Evolutionary conservation across 2,888 invertebrate genomes (phyloP).

Genomic region (Dynastes tityus): DNA sequence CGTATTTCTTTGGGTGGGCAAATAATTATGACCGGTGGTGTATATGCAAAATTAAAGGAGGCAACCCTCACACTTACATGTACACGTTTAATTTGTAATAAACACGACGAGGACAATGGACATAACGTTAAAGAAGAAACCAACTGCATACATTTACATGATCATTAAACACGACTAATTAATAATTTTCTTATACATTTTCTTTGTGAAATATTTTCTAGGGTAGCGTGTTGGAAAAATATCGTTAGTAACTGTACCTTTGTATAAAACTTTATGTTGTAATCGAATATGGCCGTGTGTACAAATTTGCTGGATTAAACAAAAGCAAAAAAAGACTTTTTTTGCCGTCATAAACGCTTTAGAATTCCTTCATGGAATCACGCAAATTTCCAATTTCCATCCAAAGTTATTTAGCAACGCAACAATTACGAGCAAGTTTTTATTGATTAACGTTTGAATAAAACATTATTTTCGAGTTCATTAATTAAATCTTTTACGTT

Average conservation of each 20-base stretch:
- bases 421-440: conserved; percentile 8
- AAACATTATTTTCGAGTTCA: background rate
- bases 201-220: too few species aligned
- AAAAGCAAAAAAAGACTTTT: background rate
- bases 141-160: background rate
- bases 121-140: too few species aligned
- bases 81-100: too few species aligned
- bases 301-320: background rate
- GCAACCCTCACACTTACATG: too few species aligned
- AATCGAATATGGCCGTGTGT: background rate
- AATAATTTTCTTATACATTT: background rate
- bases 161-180: background rate
- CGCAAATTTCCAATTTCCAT: conserved; percentile 10
- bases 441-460: conserved; percentile 5
- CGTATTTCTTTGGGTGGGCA: too few species aligned
- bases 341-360: background rate
- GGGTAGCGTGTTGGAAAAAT: too few species aligned
- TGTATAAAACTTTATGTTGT: too few species aligned
- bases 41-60: too few species aligned
- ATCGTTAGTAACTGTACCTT: too few species aligned
- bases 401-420: background rate
- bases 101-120: too few species aligned
- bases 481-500: background rate
- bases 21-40: too few species aligned
- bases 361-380: background rate